These are phyloP conservation scores for Ips nitidus DNA, from an alignment of 1,140 invertebrate genomes.

Conservation along the genomic window DNA sequence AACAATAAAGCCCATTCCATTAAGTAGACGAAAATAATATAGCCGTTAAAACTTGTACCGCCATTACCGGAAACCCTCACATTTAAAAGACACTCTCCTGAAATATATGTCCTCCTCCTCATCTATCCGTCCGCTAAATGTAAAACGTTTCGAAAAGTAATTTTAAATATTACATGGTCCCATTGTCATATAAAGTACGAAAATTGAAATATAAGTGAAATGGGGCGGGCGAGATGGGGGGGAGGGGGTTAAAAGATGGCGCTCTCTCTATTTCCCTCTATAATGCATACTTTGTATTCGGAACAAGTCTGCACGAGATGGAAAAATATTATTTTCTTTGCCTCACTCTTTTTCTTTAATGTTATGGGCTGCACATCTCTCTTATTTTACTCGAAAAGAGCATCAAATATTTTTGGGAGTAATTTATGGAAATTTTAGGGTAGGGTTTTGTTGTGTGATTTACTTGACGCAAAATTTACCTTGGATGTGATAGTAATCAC, in stretches of 20 bases:
- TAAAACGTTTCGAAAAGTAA: conserved; percentile 38
- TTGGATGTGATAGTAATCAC: background rate
- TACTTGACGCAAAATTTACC: too few relatives aligned
- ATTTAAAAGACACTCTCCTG: background rate
- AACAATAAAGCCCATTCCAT: too few relatives aligned
- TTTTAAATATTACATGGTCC: conserved; percentile 42
- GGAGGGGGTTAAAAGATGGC: conserved; percentile 40
- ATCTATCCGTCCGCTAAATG: conserved; percentile 6
- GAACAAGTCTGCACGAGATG: conserved; percentile 47
- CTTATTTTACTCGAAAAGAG: conserved; percentile 33
- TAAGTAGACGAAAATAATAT: too few relatives aligned
- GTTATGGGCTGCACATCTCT: conserved; percentile 39
- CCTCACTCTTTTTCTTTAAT: conserved; percentile 46
- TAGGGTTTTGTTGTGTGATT: background rate
- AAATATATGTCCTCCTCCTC: background rate
- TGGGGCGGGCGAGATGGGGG: conserved; percentile 26
- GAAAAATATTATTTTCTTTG: conserved; percentile 51
- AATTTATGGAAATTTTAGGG: conserved; percentile 10
- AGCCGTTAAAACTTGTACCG: too few relatives aligned
- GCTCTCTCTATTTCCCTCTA: conserved; percentile 47
- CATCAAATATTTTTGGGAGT: conserved; percentile 31
- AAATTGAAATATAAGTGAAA: conserved; percentile 51
- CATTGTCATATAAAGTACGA: conserved; percentile 46
- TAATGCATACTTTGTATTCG: conserved; percentile 51
- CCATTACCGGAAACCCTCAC: background rate